Evolutionary conservation across 2,113 vertebrate species (phyloP), one percentile per base, ranked within the genome.

Genomic region (Mesitornis unicolor): DNA sequence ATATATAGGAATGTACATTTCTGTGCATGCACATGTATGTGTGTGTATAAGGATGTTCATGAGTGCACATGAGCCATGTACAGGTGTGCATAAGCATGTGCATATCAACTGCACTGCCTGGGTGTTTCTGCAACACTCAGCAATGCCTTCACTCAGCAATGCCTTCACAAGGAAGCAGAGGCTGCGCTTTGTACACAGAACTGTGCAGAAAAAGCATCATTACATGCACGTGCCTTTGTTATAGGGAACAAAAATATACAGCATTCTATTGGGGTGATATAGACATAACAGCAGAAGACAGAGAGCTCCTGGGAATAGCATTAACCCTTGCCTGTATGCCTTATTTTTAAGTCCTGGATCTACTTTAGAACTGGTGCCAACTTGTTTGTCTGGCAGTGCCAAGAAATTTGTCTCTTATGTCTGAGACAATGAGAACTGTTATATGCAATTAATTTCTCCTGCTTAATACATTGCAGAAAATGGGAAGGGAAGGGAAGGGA

Each of bases 91-190:
- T 20, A 78, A 29, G 5, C 31, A 6, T 1, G 9, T 38, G 35
- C 43, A 61, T 19, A 40, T 11, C n/a, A 47, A 2, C 8, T 57
- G 21, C 2, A 1, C 11, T 33, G 14, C 2, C 1, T 8, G 48
- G 13, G 50, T 26, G 6, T 16, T 60, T 24, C 45, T 77, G 43
- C 71, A 80, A 5, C 11, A 15, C 9, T 60, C 22, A 3, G 8
- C n/a, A 54, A 18, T 13, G 14, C 15, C 36, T 67, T 31, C 18
- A 9, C 1, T 28, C 22, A 3, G 8, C n/a, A 54, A 18, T 13
- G 14, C 15, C 36, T 67, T 31, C 18, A 9, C 1, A 28, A 35
- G 31, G 31, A 59, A 63, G 13, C 6, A 26, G 19, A 42, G 33
- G 28, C 17, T 40, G 10, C 1, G 3, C 11, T 88, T 56, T 73